Percentiles rank a stretch among this genome's conserved stretches.
Evolutionary conservation across 2,797 vertebrate species (phyloP).

Genomic region (Miichthys miiuy): DNA sequence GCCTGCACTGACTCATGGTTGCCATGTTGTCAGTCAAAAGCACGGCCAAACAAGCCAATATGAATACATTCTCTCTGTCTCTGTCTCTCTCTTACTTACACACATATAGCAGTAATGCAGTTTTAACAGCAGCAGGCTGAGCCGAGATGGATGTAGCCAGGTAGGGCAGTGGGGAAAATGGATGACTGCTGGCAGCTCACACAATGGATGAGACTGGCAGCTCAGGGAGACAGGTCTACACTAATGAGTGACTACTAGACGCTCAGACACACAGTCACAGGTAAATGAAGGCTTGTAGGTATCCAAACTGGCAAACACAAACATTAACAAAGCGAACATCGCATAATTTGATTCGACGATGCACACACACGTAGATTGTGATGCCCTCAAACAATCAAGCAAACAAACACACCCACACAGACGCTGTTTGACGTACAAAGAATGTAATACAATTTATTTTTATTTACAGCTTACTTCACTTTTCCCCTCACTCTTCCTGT

Average conservation of each 20-base stretch:
- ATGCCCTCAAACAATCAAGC: conserved; percentile 21
- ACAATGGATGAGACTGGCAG: conserved; percentile 75
- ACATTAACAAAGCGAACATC: conserved; percentile 28
- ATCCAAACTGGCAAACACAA: conserved; percentile 26
- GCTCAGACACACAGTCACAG: conserved; percentile 22
- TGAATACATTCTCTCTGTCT: conserved; percentile 8
- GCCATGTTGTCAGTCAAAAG: conserved; percentile 65
- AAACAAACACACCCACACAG: conserved; percentile 10
- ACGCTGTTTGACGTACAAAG: neutral
- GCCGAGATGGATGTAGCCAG: conserved; percentile 74
- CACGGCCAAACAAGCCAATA: conserved; percentile 47
- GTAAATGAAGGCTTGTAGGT: conserved; percentile 34
- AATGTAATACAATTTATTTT: neutral
- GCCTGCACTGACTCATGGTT: conserved; percentile 52
- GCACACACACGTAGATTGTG: neutral
- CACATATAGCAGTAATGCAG: conserved; percentile 41
- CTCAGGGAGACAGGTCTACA: conserved; percentile 66
- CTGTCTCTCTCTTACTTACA: conserved; percentile 6
- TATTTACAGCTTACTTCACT: conserved; percentile 9
- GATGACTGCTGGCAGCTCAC: conserved; percentile 74
- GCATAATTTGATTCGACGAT: conserved; percentile 35
- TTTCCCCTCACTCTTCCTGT: neutral
- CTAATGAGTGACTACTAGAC: conserved; percentile 69
- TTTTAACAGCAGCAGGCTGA: conserved; percentile 62
- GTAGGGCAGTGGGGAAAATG: conserved; percentile 62